A percentile compares a stretch with the other conserved stretches of the same genome.
Conservation (phyloP, 1,140 invertebrate genomes). For the Drosophila cardini region DNA sequence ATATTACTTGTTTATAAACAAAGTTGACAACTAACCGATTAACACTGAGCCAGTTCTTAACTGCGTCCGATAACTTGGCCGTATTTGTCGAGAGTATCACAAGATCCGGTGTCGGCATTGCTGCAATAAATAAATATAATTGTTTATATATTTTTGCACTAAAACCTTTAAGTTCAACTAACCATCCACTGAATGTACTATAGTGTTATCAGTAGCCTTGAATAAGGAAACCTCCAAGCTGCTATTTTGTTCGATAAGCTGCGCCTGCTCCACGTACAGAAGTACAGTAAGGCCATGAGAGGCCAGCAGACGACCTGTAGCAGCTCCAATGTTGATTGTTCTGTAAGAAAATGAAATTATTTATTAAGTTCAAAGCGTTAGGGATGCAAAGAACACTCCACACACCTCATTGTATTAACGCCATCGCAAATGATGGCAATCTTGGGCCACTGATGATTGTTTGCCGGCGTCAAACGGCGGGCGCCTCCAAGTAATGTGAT, state of each 20-base stretch:
- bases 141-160: not conserved
- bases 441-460: slow-evolving; percentile 92
- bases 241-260: slow-evolving; percentile 82
- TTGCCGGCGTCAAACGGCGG: slow-evolving; percentile 90
- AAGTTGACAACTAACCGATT: slow-evolving; percentile 82
- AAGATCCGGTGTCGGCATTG: slow-evolving; percentile 80
- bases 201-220: slow-evolving; percentile 77
- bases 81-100: slow-evolving; percentile 83
- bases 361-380: not conserved
- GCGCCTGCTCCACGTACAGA: slow-evolving; percentile 87
- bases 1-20: slow-evolving; percentile 3
- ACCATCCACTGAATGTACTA: slow-evolving; percentile 79
- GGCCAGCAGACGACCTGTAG: slow-evolving; percentile 92
- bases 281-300: slow-evolving; percentile 92
- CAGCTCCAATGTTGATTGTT: slow-evolving; percentile 89
- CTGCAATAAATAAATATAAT: slow-evolving; percentile 33
- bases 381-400: not conserved
- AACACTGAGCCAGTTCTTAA: slow-evolving; percentile 88
- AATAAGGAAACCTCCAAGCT: slow-evolving; percentile 84
- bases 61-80: slow-evolving; percentile 64
- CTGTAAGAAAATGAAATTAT: slow-evolving; percentile 47
- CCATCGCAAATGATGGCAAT: slow-evolving; percentile 90
- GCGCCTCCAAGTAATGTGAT: slow-evolving; percentile 91
- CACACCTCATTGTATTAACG: slow-evolving; percentile 67
- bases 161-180: slow-evolving; percentile 7